Base-by-base conservation (phyloP, 2,888 invertebrate genomes). In the Tinea semifulvella region DNA sequence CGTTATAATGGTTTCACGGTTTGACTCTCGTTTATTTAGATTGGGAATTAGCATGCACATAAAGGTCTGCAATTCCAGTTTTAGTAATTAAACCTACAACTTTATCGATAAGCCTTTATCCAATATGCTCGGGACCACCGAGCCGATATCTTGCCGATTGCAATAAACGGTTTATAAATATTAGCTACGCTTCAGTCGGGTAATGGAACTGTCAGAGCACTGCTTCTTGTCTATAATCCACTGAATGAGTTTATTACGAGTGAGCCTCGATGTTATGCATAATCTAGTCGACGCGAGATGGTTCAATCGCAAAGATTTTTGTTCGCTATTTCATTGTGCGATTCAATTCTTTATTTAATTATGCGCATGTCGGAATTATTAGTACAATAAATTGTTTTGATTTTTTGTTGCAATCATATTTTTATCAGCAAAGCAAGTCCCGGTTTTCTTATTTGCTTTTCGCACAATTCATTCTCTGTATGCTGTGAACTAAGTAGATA, bases 81-180 rank as follows among this genome's bases (percentile, higher is more conserved):
- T 40, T 63, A 68, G 73, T 68, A 77, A 79, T 79, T 79, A 79
- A 77, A 75, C 66, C 68, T 67, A 75, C 74, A 73, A 67, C 71
- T 76, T 79, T 79, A 79, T 79, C 72, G 73, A 73, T 68, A 69
- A 68, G 65, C 65, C 62, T 65, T 62, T 68, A 56, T 64, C 65
- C 66, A 65, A 59, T 62, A 57, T 56, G 56, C 56, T 60, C 55
- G 51, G 58, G 76, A 77, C 77, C 76, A 77, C 75, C 76, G 64
- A 59, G 69, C 38, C 36, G 38, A 38, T 70, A 72, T 69, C 70
- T 60, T 40, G 59, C 58, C 51, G 53, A 56, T 58, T 56, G 63
- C 58, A 56, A 59, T 58, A 59, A 56, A 52, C 50, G 44, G 20
- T 56, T 61, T 64, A 65, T 65, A 71, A 64, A 65, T 65, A 67